Evolutionary conservation across 2,797 vertebrate genomes (phyloP).

Genomic region (Scolopax bukidnonensis): DNA sequence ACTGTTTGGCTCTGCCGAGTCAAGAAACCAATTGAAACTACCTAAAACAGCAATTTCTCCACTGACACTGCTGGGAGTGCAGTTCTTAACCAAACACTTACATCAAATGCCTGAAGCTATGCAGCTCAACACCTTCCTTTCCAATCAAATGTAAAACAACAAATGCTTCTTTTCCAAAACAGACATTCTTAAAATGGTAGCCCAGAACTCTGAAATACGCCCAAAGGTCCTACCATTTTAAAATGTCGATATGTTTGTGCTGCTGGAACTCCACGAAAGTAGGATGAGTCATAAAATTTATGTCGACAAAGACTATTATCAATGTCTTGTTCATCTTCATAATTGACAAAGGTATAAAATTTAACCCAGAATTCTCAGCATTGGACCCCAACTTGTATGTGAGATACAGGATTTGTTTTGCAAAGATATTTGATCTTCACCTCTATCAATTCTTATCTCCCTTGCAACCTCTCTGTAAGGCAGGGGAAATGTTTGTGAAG

Average conservation of each 20-base stretch:
- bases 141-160: not conserved
- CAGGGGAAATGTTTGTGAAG: not conserved
- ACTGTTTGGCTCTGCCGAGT: not conserved
- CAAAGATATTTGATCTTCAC: not conserved
- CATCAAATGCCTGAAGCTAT: not conserved
- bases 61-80: not conserved
- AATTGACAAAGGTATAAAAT: not conserved
- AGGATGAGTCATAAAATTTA: slow-evolving; percentile 4
- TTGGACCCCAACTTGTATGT: not conserved
- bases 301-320: not conserved
- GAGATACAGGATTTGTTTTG: not conserved
- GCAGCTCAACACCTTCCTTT: not conserved
- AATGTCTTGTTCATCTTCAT: not conserved
- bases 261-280: not conserved
- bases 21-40: not conserved
- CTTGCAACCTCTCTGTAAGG: not conserved
- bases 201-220: slow-evolving; percentile 4
- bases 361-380: not conserved
- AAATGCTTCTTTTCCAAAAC: not conserved
- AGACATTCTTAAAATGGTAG: not conserved
- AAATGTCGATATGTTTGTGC: slow-evolving; percentile 43
- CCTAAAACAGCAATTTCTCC: not conserved
- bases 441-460: not conserved
- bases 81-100: not conserved
- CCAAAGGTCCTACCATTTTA: slow-evolving; percentile 31